Percentiles rank a stretch among this genome's conserved stretches.
phyloP scores from a whole-genome alignment of 2,888 invertebrate species.

The Dynastes maya region DNA sequence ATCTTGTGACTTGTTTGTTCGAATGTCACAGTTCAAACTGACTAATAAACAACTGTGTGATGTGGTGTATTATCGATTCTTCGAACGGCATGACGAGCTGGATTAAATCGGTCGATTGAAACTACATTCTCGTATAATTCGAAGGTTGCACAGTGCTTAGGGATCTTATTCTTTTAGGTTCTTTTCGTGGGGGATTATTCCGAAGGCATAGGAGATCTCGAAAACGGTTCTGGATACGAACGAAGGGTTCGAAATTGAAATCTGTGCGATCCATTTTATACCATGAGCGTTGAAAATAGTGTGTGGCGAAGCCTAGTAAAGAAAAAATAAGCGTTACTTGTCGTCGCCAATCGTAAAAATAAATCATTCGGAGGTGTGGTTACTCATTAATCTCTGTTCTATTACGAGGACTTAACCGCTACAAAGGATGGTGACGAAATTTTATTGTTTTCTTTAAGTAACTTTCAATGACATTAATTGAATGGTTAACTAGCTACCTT shows the following conservation, averaged over 20 bases:
- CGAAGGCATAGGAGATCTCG: background rate
- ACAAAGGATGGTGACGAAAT: no score
- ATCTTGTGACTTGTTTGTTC: constrained; percentile 37
- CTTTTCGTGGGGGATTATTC: background rate
- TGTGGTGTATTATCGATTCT: background rate
- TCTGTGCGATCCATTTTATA: background rate
- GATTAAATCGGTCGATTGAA: background rate
- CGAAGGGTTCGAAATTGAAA: background rate
- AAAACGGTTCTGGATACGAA: background rate
- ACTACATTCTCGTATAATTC: no score
- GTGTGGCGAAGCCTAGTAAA: background rate
- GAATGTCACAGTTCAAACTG: constrained; percentile 50
- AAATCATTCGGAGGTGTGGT: background rate
- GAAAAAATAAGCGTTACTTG: background rate
- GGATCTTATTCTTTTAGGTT: no score
- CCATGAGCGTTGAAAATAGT: background rate
- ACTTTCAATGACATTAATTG: no score
- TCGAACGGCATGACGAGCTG: background rate
- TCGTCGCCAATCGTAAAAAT: background rate
- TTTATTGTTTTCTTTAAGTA: no score
- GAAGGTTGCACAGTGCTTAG: no score
- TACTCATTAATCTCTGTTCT: no score
- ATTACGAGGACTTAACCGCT: no score
- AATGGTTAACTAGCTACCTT: no score
- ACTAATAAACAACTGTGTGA: constrained; percentile 41